Conservation (phyloP, 1,140 invertebrate genomes). For the Caligus rogercresseyi region DNA sequence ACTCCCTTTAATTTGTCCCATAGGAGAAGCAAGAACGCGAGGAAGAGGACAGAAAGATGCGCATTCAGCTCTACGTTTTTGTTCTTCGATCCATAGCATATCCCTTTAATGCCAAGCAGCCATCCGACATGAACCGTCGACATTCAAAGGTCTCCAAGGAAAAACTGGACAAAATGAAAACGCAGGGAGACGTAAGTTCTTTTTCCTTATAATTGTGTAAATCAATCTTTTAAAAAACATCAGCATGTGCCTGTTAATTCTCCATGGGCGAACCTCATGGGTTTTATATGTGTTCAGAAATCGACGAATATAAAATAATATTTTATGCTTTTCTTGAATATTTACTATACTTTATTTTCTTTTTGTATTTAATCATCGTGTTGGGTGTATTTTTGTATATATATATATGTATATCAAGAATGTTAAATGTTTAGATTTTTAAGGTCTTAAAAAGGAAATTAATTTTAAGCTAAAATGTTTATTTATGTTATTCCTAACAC, state of each 20-base stretch:
- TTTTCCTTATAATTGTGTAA: not conserved
- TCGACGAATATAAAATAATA: too few species aligned
- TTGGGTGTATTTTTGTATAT: too few species aligned
- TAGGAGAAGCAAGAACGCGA: conserved; percentile 68
- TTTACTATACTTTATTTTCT: too few species aligned
- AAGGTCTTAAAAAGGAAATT: too few species aligned
- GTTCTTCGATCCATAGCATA: conserved; percentile 90
- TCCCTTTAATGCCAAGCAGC: conserved; percentile 98
- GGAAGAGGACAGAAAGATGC: conserved; percentile 76
- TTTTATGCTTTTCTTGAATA: too few species aligned
- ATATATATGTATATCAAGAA: too few species aligned
- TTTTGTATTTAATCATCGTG: too few species aligned
- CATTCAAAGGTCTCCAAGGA: conserved; percentile 87
- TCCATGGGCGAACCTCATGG: too few species aligned
- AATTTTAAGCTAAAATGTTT: too few species aligned
- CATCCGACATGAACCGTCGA: conserved; percentile 83
- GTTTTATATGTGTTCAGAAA: too few species aligned
- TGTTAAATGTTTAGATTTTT: too few species aligned
- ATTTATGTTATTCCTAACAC: too few species aligned
- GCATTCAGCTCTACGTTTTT: conserved; percentile 94
- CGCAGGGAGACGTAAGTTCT: conserved; percentile 62
- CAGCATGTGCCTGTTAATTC: conserved; percentile 22
- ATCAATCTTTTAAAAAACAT: not conserved
- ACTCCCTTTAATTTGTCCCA: conserved; percentile 18
- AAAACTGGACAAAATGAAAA: conserved; percentile 84